Evolutionary conservation across 2,888 invertebrate genomes (phyloP).

Genomic region (Napeogenes inachia): DNA sequence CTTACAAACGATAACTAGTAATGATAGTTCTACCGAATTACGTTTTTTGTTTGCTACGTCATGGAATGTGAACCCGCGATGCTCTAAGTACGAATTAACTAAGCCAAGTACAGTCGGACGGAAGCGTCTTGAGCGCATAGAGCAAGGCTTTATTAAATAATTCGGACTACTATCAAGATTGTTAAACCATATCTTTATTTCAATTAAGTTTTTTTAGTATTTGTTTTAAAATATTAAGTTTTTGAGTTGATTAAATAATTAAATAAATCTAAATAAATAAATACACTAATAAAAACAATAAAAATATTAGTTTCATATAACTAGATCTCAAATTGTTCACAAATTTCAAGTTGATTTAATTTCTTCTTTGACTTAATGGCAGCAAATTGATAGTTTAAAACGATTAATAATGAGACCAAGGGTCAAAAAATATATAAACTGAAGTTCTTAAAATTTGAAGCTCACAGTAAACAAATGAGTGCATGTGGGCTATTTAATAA

Average conservation of each 20-base stretch:
- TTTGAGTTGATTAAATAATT: too few species aligned
- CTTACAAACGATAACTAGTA: too few species aligned
- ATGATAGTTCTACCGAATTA: neutral
- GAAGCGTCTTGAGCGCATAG: slow-evolving; percentile 5
- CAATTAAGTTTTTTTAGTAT: neutral
- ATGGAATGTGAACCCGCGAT: slow-evolving; percentile 2
- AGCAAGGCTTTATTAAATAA: slow-evolving; percentile 6
- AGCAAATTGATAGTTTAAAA: too few species aligned
- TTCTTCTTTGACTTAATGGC: too few species aligned
- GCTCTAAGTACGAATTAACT: slow-evolving; percentile 1
- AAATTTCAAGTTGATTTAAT: too few species aligned
- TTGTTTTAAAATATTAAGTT: too few species aligned
- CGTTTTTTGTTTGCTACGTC: neutral
- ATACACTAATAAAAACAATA: too few species aligned
- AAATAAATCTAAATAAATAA: too few species aligned
- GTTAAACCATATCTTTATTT: neutral
- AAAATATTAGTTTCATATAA: too few species aligned
- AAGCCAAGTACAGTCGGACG: slow-evolving; percentile 5
- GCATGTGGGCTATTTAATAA: slow-evolving; percentile 36
- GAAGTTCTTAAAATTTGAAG: slow-evolving; percentile 26
- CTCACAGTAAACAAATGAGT: slow-evolving; percentile 16
- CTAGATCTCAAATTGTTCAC: too few species aligned
- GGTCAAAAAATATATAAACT: slow-evolving; percentile 24
- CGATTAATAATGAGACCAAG: slow-evolving; percentile 24
- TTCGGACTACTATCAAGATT: slow-evolving; percentile 1